A percentile compares a stretch with the other conserved stretches of the same genome.
phyloP scores from a whole-genome alignment of 2,797 vertebrate genomes.

The Schizopygopsis pylzovi region DNA sequence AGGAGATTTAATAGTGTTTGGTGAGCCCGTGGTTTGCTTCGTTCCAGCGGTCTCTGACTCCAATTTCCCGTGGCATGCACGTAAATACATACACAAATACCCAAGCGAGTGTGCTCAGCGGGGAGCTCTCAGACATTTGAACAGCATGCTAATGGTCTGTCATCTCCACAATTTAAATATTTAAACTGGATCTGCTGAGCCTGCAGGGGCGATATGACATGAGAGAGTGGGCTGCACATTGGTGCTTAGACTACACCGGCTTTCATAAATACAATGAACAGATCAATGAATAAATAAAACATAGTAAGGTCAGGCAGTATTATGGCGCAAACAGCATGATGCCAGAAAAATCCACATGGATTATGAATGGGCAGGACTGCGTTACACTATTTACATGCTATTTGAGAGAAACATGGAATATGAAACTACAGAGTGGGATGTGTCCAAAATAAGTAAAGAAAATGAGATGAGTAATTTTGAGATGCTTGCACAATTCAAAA shows the following conservation, averaged over 20 bases:
- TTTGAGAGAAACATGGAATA: neutral
- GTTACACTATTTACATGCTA: neutral
- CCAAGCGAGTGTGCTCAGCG: neutral
- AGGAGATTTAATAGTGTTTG: conserved; percentile 19
- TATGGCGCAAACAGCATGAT: neutral
- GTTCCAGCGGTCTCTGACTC: neutral
- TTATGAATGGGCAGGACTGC: neutral
- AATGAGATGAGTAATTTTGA: neutral
- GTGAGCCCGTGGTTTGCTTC: neutral
- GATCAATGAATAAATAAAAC: conserved; percentile 38
- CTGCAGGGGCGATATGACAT: conserved; percentile 10
- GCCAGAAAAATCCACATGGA: conserved; percentile 1
- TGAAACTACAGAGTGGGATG: neutral
- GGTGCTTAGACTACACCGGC: conserved; percentile 4
- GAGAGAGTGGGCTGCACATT: neutral
- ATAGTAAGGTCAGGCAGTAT: neutral
- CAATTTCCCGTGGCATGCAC: conserved; percentile 7
- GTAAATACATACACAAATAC: conserved; percentile 33
- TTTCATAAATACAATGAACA: conserved; percentile 26
- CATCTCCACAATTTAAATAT: conserved; percentile 42
- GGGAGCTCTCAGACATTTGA: conserved; percentile 36
- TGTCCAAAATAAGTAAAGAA: neutral
- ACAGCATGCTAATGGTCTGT: conserved; percentile 41
- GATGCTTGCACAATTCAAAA: neutral
- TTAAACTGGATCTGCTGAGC: conserved; percentile 33